Evolutionary conservation across 2,113 vertebrate genomes (phyloP), one percentile per base, ranked within the genome.

Genomic region (Dasyprocta punctata): DNA sequence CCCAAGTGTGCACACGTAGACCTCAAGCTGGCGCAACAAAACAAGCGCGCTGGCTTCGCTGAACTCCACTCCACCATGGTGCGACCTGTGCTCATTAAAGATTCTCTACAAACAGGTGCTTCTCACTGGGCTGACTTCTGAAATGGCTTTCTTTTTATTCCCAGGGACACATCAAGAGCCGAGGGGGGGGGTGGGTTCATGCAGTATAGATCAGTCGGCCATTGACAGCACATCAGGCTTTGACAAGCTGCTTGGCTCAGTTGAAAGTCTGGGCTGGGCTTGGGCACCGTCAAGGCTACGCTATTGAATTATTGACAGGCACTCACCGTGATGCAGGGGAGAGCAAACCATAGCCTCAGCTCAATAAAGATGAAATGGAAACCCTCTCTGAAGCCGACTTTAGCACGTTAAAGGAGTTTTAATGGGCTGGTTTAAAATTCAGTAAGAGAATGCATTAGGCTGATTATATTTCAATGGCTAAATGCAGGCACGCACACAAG

Each of bases 221-320:
- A 99, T 98, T 98, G 99, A 99, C 98, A 99, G 98, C 95, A 94
- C 97, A 98, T 99, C 98, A 98, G 97, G 98, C 98, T 98, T 95
- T 99, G 99, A 99, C 98, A 98, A 98, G 98, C 98, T 98, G 98
- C 98, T 99, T 98, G 98, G 98, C 98, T 98, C 97, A 98, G 98
- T 98, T 98, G 99, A 99, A 99, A 99, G 98, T 98, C 98, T 97
- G 97, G 98, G 98, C 94, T 98, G 96, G 98, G 98, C 98, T 97
- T 98, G 98, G 98, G 98, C 44, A 98, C 98, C 98, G 98, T 99
- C 99, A 99, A 99, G 98, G 98, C 99, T 97, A 49, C 30, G 96
- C 98, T 99, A 99, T 98, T 99, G 99, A 99, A 99, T 99, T 99
- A 99, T 99, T 99, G 99, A 99, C 99, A 98, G 98, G 67, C 93